phyloP scores from a whole-genome alignment of 2,888 invertebrate species.

The Dasysyrphus albostriatus region DNA sequence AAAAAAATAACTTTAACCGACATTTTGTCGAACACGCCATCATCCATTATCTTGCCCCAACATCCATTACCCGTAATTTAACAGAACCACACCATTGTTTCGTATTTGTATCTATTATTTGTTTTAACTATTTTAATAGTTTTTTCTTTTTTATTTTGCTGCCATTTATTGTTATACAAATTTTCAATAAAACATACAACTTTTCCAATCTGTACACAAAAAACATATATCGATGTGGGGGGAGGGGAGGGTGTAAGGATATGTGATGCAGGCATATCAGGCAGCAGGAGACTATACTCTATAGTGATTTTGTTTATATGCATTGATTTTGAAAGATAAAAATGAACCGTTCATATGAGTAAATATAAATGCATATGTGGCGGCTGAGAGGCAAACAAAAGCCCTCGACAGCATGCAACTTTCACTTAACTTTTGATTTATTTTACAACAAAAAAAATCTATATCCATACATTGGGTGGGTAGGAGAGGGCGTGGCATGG shows the following conservation, averaged over 20 bases:
- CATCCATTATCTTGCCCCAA: constrained; percentile 56
- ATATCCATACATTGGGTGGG: not conserved
- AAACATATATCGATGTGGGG: constrained; percentile 4
- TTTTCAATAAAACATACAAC: constrained; percentile 51
- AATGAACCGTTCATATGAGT: constrained; percentile 36
- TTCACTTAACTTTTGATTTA: constrained; percentile 82
- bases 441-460: constrained; percentile 4
- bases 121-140: constrained; percentile 50
- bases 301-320: constrained; percentile 45
- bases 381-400: constrained; percentile 38
- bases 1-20: constrained; percentile 13
- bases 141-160: constrained; percentile 13
- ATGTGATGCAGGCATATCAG: not conserved
- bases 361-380: constrained; percentile 4
- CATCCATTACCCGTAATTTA: constrained; percentile 71
- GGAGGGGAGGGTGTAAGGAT: not conserved
- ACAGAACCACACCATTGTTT: constrained; percentile 56
- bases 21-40: constrained; percentile 46
- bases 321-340: constrained; percentile 70
- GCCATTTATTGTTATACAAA: constrained; percentile 38
- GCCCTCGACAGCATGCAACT: constrained; percentile 76
- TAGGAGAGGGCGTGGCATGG: not conserved
- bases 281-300: not conserved
- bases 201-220: constrained; percentile 19
- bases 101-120: constrained; percentile 71